Evolutionary conservation across 1,140 invertebrate species (phyloP).

Genomic region (Lamellibrachia luymesi): DNA sequence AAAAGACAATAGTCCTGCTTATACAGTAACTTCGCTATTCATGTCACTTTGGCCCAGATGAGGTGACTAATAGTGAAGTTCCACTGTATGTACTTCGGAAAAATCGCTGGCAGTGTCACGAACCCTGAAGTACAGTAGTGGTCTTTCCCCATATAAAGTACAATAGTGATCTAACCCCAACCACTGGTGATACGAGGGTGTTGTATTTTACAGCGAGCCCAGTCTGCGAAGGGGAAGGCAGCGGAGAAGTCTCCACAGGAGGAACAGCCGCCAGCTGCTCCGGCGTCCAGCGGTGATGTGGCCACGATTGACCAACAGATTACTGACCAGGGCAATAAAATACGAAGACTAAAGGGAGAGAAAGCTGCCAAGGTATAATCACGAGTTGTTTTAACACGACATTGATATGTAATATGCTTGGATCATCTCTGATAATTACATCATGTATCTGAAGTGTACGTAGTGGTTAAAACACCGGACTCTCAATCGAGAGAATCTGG

Average conservation of each 20-base stretch:
- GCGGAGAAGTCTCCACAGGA: conserved; percentile 58
- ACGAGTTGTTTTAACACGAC: neutral
- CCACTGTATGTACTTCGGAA: too few species aligned
- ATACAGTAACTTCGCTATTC: too few species aligned
- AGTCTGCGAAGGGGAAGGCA: conserved; percentile 56
- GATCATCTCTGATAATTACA: too few species aligned
- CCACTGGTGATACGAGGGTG: neutral
- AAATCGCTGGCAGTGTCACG: too few species aligned
- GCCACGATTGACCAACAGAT: conserved; percentile 63
- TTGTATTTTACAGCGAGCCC: conserved; percentile 42
- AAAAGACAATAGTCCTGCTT: too few species aligned
- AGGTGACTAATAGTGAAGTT: too few species aligned
- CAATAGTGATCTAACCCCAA: neutral
- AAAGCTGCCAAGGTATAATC: conserved; percentile 43
- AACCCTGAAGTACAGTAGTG: neutral
- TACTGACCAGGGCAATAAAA: conserved; percentile 68
- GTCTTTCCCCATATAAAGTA: neutral
- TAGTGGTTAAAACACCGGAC: neutral
- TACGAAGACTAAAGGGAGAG: conserved; percentile 62
- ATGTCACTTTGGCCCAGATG: too few species aligned
- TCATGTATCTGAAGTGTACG: too few species aligned
- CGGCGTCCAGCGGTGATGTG: neutral
- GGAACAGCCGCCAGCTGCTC: conserved; percentile 29
- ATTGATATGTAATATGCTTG: neutral
- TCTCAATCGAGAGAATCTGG: neutral